Base-by-base conservation (phyloP, 2,797 vertebrate genomes). In the Potorous gilbertii region DNA sequence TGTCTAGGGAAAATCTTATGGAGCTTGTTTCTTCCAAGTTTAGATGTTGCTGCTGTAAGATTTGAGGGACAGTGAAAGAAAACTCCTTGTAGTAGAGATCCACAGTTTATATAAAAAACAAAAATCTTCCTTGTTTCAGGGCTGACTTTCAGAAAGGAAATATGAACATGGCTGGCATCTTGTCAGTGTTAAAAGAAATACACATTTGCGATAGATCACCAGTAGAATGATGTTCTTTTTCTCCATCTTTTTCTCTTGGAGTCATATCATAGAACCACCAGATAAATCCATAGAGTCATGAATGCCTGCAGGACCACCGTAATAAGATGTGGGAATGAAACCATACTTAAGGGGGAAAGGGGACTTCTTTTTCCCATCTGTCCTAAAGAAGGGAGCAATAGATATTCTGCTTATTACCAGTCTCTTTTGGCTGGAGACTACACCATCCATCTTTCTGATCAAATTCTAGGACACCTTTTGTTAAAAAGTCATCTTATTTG, bases 91-190 rank as follows among this genome's bases (percentile, higher is more conserved):
- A 21, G 55, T 46, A 29, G 52, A 10, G 34, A 31, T 27, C 29
- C 54, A 90, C 13, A 9, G 31, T 54, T 90, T 90, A 55, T 34
- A 34, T 81, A 40, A 40, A 46, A 87, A 87, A 50, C 57, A 29
- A 87, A 87, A 87, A 87, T 27, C 40, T 87, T 31, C 29, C 92
- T 50, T 28, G 21, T 55, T 34, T 92, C 90, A 90, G 57, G 52
- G 27, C 87, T 96, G 55, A 46, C 96, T 97, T 96, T 89, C 92
- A 94, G 87, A 92, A 92, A 5, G 66, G 54, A n/a, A 40, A 40
- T 34, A 92, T 93, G 57, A 57, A 89, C 95, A 91, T 81, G 91
- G 90, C 93, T 95, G 94, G 95, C 66, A 12, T 94, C 92, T 96
- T 34, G 31, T 81, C 95, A 66, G 24, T 74, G 66, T 92, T 94